Evolutionary conservation across 2,888 invertebrate genomes (phyloP).

Genomic region (Tachina grossa): DNA sequence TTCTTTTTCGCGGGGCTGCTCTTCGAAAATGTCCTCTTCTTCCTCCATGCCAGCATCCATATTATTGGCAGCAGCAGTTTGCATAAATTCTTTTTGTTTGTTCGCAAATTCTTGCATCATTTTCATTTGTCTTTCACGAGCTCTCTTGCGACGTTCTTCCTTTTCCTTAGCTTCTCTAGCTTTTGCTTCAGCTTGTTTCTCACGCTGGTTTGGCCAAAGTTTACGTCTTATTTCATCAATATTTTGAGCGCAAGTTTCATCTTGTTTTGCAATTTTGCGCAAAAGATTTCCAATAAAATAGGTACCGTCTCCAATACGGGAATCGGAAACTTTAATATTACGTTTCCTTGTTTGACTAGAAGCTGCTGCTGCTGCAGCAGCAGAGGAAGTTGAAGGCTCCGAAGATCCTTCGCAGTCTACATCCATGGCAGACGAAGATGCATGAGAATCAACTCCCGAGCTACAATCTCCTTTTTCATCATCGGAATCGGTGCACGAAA

Average conservation of each 20-base stretch:
- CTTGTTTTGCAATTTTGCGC: conserved; percentile 88
- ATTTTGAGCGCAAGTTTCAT: conserved; percentile 87
- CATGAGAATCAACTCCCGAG: conserved; percentile 14
- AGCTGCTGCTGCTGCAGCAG: conserved; percentile 66
- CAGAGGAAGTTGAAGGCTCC: conserved; percentile 74
- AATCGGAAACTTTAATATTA: conserved; percentile 78
- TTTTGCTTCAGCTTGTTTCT: conserved; percentile 89
- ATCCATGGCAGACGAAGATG: conserved; percentile 76
- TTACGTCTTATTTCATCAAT: conserved; percentile 88
- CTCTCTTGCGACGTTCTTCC: conserved; percentile 91
- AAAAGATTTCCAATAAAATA: conserved; percentile 92
- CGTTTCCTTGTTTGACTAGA: conserved; percentile 77
- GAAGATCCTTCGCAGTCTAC: conserved; percentile 81
- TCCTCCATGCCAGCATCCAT: conserved; percentile 83
- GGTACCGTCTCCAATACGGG: conserved; percentile 91
- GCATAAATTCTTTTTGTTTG: conserved; percentile 95
- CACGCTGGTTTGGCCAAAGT: conserved; percentile 92
- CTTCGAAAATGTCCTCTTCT: conserved; percentile 85
- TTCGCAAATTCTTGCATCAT: conserved; percentile 96
- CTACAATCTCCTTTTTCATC: conserved; percentile 51
- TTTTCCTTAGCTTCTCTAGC: conserved; percentile 87
- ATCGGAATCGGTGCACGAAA: conserved; percentile 85
- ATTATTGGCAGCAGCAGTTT: conserved; percentile 87
- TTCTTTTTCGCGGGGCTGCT: conserved; percentile 86
- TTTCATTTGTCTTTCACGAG: conserved; percentile 94